These are phyloP conservation scores for Drosophila pseudotalamancana DNA, from an alignment of 2,888 invertebrate genomes.

Conservation along the genomic window DNA sequence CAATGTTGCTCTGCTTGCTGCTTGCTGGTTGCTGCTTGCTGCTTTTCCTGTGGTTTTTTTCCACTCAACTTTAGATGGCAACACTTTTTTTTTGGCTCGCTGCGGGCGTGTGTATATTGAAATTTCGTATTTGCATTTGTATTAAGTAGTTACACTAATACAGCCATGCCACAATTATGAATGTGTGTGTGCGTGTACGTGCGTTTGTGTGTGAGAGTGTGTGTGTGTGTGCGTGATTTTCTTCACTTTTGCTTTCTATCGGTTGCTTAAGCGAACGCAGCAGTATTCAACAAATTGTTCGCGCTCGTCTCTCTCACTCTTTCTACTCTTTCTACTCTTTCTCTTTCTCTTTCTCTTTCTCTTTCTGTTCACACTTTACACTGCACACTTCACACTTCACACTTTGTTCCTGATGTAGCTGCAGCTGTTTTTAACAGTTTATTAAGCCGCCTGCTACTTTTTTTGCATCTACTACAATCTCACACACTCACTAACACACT, in stretches of 20 bases:
- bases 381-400: slow-evolving; percentile 41
- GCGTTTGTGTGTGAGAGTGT: slow-evolving; percentile 20
- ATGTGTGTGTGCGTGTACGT: neutral
- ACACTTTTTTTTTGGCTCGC: slow-evolving; percentile 40
- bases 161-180: slow-evolving; percentile 1
- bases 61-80: slow-evolving; percentile 46
- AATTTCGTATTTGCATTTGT: slow-evolving; percentile 53
- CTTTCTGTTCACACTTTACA: too few species aligned
- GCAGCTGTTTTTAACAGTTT: slow-evolving; percentile 61
- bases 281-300: slow-evolving; percentile 78
- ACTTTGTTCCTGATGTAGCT: slow-evolving; percentile 23
- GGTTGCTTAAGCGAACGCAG: slow-evolving; percentile 28
- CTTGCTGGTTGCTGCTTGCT: too few species aligned
- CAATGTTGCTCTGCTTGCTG: slow-evolving; percentile 60
- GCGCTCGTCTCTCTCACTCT: slow-evolving; percentile 34
- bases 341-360: slow-evolving; percentile 16
- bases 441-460: slow-evolving; percentile 58
- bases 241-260: slow-evolving; percentile 72
- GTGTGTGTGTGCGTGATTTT: slow-evolving; percentile 35
- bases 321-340: neutral
- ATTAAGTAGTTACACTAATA: slow-evolving; percentile 47
- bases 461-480: slow-evolving; percentile 24
- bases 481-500: slow-evolving; percentile 25
- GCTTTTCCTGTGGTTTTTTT: slow-evolving; percentile 48
- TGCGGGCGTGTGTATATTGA: slow-evolving; percentile 47